phyloP scores from a whole-genome alignment of 1,140 invertebrate genomes.

The Drosophila subpulchrella region DNA sequence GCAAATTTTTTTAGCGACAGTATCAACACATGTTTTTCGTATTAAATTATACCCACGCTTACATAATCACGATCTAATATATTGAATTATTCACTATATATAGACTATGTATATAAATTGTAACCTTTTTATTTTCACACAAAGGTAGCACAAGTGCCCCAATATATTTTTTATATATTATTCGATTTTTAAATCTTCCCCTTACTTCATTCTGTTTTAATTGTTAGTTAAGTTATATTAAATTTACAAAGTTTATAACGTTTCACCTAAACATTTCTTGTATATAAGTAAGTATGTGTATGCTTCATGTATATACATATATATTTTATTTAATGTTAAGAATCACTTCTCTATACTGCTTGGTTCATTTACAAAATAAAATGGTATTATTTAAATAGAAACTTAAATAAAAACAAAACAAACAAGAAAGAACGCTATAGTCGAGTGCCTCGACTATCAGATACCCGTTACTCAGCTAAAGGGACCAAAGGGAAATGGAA shows the following conservation, averaged over 20 bases:
- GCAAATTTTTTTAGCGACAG: background rate
- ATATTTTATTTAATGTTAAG: slow-evolving; percentile 30
- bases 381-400: slow-evolving; percentile 37
- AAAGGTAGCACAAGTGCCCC: slow-evolving; percentile 33
- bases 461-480: too few relatives aligned
- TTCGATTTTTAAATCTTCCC: background rate
- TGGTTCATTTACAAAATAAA: slow-evolving; percentile 65
- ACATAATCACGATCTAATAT: slow-evolving; percentile 1
- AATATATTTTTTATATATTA: slow-evolving; percentile 28
- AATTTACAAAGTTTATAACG: slow-evolving; percentile 74
- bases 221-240: slow-evolving; percentile 46
- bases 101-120: slow-evolving; percentile 53
- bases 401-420: slow-evolving; percentile 54
- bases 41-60: slow-evolving; percentile 13
- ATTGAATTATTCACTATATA: slow-evolving; percentile 14
- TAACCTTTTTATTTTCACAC: slow-evolving; percentile 24
- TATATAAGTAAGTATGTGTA: slow-evolving; percentile 35
- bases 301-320: slow-evolving; percentile 35
- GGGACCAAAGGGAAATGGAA: too few relatives aligned
- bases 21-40: slow-evolving; percentile 1
- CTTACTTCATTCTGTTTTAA: slow-evolving; percentile 12
- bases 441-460: too few relatives aligned
- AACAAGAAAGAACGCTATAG: too few relatives aligned
- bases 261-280: slow-evolving; percentile 71
- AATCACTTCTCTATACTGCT: slow-evolving; percentile 51